A percentile compares a stretch with the other conserved stretches of the same genome.
phyloP scores from a whole-genome alignment of 2,888 invertebrate genomes.

The Brenthis hecate region DNA sequence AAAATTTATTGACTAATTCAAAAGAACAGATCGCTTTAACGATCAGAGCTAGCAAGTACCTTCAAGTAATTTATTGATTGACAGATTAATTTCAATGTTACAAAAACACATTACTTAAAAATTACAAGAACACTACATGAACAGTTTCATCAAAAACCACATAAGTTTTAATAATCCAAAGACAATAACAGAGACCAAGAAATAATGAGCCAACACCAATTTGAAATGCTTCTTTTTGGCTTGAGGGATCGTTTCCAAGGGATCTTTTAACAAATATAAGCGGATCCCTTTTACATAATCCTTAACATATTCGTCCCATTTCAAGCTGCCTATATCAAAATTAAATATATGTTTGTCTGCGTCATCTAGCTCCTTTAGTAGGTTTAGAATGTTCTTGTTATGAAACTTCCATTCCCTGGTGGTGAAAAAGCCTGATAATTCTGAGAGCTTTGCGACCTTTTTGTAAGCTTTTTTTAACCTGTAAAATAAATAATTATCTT shows the following conservation, averaged over 20 bases:
- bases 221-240: conserved; percentile 72
- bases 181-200: conserved; percentile 23
- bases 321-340: conserved; percentile 84
- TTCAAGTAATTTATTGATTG: too few relatives aligned
- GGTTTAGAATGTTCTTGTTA: conserved; percentile 80
- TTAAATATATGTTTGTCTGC: conserved; percentile 84
- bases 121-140: background rate
- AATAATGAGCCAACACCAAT: conserved; percentile 54
- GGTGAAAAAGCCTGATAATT: conserved; percentile 88
- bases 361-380: conserved; percentile 78
- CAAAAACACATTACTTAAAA: too few relatives aligned
- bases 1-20: too few relatives aligned
- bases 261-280: conserved; percentile 88
- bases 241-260: conserved; percentile 84
- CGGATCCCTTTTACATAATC: conserved; percentile 87
- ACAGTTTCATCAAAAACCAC: conserved; percentile 42
- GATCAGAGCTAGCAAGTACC: too few relatives aligned
- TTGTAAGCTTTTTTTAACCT: conserved; percentile 88
- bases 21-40: too few relatives aligned
- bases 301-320: conserved; percentile 87
- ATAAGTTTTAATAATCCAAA: conserved; percentile 49
- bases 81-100: too few relatives aligned
- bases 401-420: conserved; percentile 87
- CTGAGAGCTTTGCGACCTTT: conserved; percentile 87
- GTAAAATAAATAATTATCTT: conserved; percentile 42